Evolutionary conservation across 2,797 vertebrate genomes (phyloP), one percentile per base, ranked within the genome.

Genomic region (Stomatorhinus walkeri): DNA sequence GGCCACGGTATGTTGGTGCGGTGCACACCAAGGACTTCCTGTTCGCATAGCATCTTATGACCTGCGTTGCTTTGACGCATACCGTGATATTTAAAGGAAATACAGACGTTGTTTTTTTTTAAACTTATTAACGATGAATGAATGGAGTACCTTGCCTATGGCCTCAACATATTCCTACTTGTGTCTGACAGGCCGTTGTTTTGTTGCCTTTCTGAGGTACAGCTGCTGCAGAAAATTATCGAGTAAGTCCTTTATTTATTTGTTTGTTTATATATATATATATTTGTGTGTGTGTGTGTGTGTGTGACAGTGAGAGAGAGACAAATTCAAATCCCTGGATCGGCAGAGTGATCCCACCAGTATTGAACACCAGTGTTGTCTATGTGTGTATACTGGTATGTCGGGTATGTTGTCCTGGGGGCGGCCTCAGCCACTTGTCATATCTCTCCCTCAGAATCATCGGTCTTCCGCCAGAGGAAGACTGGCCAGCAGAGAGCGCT

Each of bases 141-240:
- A 22, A 28, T 8, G 46, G 22, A 16, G 9, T 10, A 51, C 14
- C 48, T 32, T 10, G 6, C 32, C 8, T 8, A 2, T 87, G 40
- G 12, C 22, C 12, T 49, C 48, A 3, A 49, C 10, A 5, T 9
- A 32, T 10, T 89, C 56, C 2, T n/a, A 46, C 59, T 43, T 88
- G 40, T 90, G 1, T 89, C 84, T 51, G 28, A 24, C 93, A 96
- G 96, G 40, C 95, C 96, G 1, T 72, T 96, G 91, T 96, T 96
- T 90, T 83, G 89, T 89, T 95, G 93, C 85, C 90, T 89, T 90
- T 93, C 94, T 16, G 96, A 96, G 89, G 83, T 92, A 36, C 94
- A 95, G 90, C 96, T 96, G 93, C 95, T 96, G 87, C 94, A 95
- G 43, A 95, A 94, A 89, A 96, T 96, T 89, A 96, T 96, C 90